Percentiles rank a stretch among this genome's conserved stretches.
phyloP scores from a whole-genome alignment of 2,113 vertebrate species.

The Microcebus murinus region DNA sequence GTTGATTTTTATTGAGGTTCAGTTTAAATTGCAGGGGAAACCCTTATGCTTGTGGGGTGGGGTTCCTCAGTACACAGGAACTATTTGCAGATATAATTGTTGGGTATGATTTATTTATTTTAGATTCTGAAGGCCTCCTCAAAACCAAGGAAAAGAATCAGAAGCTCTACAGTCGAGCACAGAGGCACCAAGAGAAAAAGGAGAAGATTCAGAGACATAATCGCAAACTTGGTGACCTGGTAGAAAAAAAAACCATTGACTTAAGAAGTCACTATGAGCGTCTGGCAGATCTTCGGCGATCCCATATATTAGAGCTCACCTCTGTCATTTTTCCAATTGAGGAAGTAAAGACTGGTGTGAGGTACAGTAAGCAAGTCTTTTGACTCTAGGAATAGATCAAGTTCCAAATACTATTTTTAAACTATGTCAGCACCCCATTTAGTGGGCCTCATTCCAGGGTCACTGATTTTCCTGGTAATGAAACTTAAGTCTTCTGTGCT shows the following conservation, averaged over 20 bases:
- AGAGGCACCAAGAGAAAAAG: slow-evolving; percentile 95
- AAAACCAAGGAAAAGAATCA: slow-evolving; percentile 94
- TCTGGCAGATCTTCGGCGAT: slow-evolving; percentile 89
- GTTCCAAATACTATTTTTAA: neutral
- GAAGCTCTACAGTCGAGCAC: slow-evolving; percentile 93
- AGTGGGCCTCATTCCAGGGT: neutral
- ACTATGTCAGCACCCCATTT: neutral
- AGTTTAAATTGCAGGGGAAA: neutral
- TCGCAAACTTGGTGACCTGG: slow-evolving; percentile 91
- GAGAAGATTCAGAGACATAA: slow-evolving; percentile 97
- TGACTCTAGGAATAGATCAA: neutral
- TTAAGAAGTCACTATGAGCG: slow-evolving; percentile 88
- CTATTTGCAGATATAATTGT: slow-evolving; percentile 44
- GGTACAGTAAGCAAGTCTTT: slow-evolving; percentile 83
- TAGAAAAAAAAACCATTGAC: slow-evolving; percentile 90
- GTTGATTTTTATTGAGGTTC: neutral
- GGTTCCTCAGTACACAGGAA: neutral
- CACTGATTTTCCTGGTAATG: slow-evolving; percentile 30
- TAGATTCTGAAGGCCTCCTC: slow-evolving; percentile 91
- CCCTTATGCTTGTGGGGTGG: neutral
- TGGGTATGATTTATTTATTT: slow-evolving; percentile 50
- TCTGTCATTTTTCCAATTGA: slow-evolving; percentile 94
- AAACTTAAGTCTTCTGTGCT: slow-evolving; percentile 29
- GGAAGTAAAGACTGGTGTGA: slow-evolving; percentile 94
- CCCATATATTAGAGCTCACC: slow-evolving; percentile 93